Base-by-base conservation (phyloP, 2,113 vertebrate genomes). In the Lampris incognitus region DNA sequence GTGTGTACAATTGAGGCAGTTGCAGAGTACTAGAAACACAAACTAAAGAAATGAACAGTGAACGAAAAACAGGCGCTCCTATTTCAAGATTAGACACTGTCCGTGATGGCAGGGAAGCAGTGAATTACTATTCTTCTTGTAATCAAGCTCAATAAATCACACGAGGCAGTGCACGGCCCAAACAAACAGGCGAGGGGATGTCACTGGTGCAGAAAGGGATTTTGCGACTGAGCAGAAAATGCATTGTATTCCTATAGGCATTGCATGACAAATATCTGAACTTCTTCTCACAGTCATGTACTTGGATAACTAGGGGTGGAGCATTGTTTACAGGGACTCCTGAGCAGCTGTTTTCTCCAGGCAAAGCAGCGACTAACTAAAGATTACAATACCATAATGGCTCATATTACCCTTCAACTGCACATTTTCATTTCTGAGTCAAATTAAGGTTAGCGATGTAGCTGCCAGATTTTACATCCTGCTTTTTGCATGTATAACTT, bases 171-270 rank as follows among this genome's bases (percentile, higher is more conserved):
- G 66, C 76, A 70, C 38, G 60, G 79, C 86, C 78, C 87, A 78
- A 76, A 88, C 83, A 84, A 85, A 79, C 64, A 48, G 73, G 84
- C 73, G 56, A 64, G 68, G 83, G 85, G 69, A 72, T 39, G 65
- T 66, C 87, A 81, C 76, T 83, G 84, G 79, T 90, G 92, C 85
- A 87, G 88, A 91, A 91, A 77, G 74, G 1, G 42, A 89, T 87
- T 87, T 88, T 39, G 82, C 85, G 78, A 78, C 87, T 77, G 88
- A 91, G 90, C 90, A 85, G 87, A 91, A 91, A 91, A 92, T 85
- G 72, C 84, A 74, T 66, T 84, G 88, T 90, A 87, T 90, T 93
- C 91, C 89, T 91, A 77, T 80, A 85, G 90, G 88, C 91, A 87
- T 80, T 79, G 88, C 86, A 79, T 87, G 84, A 90, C 91, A 88